These are phyloP conservation scores for Emydocephalus ijimae DNA, from an alignment of 2,113 vertebrate species.

Conservation along the genomic window DNA sequence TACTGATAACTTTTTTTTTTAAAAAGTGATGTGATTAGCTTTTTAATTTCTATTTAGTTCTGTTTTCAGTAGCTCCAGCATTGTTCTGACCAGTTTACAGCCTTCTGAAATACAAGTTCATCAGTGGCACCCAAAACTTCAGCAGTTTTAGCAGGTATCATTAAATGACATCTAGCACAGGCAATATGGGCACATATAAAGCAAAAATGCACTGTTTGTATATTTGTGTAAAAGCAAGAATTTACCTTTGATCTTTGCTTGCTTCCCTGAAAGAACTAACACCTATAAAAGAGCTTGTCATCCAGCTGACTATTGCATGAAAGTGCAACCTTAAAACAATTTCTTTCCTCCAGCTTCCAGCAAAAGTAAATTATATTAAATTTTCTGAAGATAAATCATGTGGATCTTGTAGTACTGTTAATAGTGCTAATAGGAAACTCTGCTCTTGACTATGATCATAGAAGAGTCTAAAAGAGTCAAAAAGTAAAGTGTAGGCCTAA, in stretches of 20 bases:
- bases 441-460: background rate
- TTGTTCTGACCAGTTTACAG: conserved; percentile 11
- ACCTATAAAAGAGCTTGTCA: background rate
- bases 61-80: conserved; percentile 32
- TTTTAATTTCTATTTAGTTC: conserved; percentile 20
- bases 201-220: conserved; percentile 5
- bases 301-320: background rate
- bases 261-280: background rate
- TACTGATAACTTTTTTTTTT: conserved; percentile 4
- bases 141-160: conserved; percentile 24
- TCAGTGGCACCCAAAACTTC: background rate
- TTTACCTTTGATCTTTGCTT: background rate
- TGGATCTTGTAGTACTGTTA: background rate
- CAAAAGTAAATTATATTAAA: background rate
- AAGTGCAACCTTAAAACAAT: background rate
- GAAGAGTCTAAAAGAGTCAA: background rate
- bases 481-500: background rate
- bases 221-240: background rate
- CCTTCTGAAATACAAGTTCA: conserved; percentile 19
- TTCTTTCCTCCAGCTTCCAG: background rate
- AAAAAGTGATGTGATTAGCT: conserved; percentile 18
- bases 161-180: conserved; percentile 23
- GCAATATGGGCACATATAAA: conserved; percentile 2
- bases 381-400: background rate
- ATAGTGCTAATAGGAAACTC: background rate